phyloP scores from a whole-genome alignment of 2,888 invertebrate species.

The Quadriops clusia region DNA sequence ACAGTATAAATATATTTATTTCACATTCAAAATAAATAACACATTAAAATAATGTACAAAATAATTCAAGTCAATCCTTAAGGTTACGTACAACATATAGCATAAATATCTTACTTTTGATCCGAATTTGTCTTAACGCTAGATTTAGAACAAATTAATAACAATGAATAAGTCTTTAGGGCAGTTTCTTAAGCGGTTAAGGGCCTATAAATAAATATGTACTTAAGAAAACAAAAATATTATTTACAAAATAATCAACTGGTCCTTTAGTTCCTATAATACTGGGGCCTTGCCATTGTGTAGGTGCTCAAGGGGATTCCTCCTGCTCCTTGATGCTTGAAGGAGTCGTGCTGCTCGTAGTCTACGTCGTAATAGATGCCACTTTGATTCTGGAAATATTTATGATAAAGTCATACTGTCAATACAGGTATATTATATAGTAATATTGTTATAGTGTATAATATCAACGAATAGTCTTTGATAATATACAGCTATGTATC shows the following conservation, averaged over 20 bases:
- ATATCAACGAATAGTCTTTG: neutral
- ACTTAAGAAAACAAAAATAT: slow-evolving; percentile 1
- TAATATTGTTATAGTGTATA: neutral
- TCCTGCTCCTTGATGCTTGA: slow-evolving; percentile 46
- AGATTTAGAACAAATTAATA: no score
- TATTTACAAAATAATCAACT: neutral
- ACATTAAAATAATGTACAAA: no score
- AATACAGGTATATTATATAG: slow-evolving; percentile 3
- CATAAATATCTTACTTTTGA: no score
- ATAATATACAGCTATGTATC: no score
- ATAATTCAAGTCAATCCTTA: no score
- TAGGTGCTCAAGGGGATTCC: slow-evolving; percentile 76
- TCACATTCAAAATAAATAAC: no score
- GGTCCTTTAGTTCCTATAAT: slow-evolving; percentile 38
- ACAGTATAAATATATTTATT: no score
- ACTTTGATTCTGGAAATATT: slow-evolving; percentile 63
- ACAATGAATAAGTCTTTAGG: no score
- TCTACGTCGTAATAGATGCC: slow-evolving; percentile 86
- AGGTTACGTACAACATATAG: no score
- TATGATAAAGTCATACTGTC: slow-evolving; percentile 5
- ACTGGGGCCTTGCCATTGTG: slow-evolving; percentile 61
- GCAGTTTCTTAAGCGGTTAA: neutral
- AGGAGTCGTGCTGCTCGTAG: slow-evolving; percentile 53
- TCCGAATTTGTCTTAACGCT: no score
- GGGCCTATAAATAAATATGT: slow-evolving; percentile 6